A percentile compares a stretch with the other conserved stretches of the same genome.
phyloP scores from a whole-genome alignment of 2,888 invertebrate species.

The Calameuta idolon region DNA sequence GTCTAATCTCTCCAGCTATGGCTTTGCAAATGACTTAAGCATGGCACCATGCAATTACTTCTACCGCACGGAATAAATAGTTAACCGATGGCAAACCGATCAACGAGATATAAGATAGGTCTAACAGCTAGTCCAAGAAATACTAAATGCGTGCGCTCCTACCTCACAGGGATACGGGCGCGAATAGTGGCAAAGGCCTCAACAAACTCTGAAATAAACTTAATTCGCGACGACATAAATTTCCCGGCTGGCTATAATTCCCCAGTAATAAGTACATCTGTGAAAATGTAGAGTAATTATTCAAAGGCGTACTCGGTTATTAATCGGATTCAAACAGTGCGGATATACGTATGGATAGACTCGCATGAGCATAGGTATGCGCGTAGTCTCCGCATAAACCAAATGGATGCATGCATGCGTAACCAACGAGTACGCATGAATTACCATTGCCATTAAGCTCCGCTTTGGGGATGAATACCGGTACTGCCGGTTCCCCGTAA shows the following conservation, averaged over 20 bases:
- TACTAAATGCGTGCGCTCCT: neutral
- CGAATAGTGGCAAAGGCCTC: neutral
- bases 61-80: neutral
- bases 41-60: neutral
- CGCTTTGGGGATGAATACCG: constrained; percentile 1
- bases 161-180: neutral
- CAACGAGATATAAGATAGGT: neutral
- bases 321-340: neutral
- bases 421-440: neutral
- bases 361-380: neutral
- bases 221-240: neutral
- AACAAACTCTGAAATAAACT: neutral
- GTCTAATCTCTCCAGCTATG: neutral
- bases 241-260: neutral
- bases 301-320: neutral
- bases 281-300: neutral
- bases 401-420: neutral
- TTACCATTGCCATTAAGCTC: neutral
- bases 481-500: neutral
- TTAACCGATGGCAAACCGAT: neutral
- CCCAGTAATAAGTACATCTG: neutral
- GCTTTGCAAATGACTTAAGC: constrained; percentile 2
- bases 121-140: neutral
- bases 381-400: neutral
- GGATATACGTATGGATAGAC: neutral